A percentile compares a stretch with the other conserved stretches of the same genome.
Evolutionary conservation across 2,888 invertebrate species (phyloP).

Genomic region (Ormia ochracea): DNA sequence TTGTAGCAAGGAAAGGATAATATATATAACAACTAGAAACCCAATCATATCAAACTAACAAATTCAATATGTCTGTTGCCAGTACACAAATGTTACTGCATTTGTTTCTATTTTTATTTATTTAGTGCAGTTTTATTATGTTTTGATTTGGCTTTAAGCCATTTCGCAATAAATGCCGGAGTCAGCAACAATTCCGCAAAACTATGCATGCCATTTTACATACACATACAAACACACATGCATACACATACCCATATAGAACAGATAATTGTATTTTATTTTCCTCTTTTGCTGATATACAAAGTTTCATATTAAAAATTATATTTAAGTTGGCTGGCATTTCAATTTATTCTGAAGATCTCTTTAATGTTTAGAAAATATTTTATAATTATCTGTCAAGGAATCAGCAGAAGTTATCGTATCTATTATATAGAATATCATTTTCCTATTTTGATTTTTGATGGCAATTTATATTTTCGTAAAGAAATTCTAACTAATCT

Average conservation of each 20-base stretch:
- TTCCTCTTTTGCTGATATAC: background rate
- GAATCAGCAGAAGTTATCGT: too few species aligned
- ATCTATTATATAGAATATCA: too few species aligned
- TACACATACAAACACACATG: background rate
- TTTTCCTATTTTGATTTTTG: too few species aligned
- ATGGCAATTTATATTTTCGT: too few species aligned
- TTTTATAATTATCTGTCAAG: too few species aligned
- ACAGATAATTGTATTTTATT: too few species aligned
- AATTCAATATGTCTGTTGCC: slow-evolving; percentile 40
- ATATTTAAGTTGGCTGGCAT: background rate
- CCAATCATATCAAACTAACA: slow-evolving; percentile 31
- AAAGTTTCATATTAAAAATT: background rate
- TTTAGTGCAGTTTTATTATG: background rate
- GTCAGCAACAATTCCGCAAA: background rate
- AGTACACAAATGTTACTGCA: slow-evolving; percentile 40
- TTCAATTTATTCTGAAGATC: too few species aligned
- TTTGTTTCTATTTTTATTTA: slow-evolving; percentile 5
- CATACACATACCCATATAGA: too few species aligned
- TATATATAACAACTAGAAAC: background rate
- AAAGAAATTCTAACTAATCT: too few species aligned
- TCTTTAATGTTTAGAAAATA: too few species aligned
- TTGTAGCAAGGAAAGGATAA: background rate
- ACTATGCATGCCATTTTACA: background rate
- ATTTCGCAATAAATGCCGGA: slow-evolving; percentile 32
- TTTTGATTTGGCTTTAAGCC: slow-evolving; percentile 40